Base-by-base conservation (phyloP, 2,113 vertebrate genomes). In the Xyliphius kryptos region DNA sequence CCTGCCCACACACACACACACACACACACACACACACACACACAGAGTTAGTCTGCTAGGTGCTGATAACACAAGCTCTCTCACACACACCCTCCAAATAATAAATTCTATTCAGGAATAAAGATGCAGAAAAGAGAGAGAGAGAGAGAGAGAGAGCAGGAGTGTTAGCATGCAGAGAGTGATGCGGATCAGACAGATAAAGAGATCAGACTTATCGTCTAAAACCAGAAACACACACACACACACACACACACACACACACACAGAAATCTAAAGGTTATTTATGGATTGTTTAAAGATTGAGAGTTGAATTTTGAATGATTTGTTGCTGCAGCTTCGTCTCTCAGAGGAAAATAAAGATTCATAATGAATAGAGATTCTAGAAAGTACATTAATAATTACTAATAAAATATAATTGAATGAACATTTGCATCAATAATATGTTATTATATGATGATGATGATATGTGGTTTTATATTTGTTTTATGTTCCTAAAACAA, bases 111-210 rank as follows among this genome's bases (percentile, higher is more conserved):
- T 36, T 43, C 13, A 41, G 55, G 40, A 55, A 36, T 60, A 60
- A 36, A 67, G 49, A 60, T 22, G 17, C n/a, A 38, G 52, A 65
- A 74, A 41, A 70, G 69, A 68, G 68, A 43, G 71, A 76, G 75
- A 58, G 76, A 79, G 67, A 75, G 48, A 66, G 71, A 67, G 71
- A 49, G 70, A 77, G 77, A 74, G 71, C 71, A 82, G 77, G 84
- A 81, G 86, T 82, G 83, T 79, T 86, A 85, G 83, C 83, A 85
- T 82, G 82, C 83, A 84, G 78, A 82, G 83, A 81, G 82, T 85
- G 83, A 89, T 86, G 83, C 81, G 85, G 81, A 86, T 87, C 85
- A 81, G 84, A 74, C 78, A 83, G 83, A 86, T 88, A 87, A 87
- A 88, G 86, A 86, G 86, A 84, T 88, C 84, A 85, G 81, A 76